These are phyloP conservation scores for Cassiopea xamachana DNA, from an alignment of 30 jellyfish, hydroid and myxozoan genomes.

Conservation along the genomic window DNA sequence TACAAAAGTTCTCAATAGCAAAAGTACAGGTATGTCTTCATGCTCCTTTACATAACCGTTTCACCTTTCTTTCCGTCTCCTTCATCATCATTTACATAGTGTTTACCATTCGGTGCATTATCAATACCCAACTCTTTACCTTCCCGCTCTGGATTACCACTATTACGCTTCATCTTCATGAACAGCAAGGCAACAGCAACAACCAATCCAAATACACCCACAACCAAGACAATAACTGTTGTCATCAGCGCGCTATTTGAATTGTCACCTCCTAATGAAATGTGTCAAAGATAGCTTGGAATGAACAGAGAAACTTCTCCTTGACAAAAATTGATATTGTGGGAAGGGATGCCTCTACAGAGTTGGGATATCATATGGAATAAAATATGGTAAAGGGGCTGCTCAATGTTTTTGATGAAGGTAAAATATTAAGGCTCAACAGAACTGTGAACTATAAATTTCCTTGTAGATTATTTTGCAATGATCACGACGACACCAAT, in stretches of 20 bases:
- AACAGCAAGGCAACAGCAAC: conserved; percentile 17
- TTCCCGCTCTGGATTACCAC: background rate
- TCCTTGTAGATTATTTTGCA: too few species aligned
- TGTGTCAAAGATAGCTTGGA: background rate
- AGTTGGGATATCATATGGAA: too few species aligned
- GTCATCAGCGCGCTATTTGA: background rate
- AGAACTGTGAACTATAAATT: too few species aligned
- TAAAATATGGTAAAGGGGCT: too few species aligned
- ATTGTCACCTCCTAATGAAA: background rate
- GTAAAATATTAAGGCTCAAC: too few species aligned
- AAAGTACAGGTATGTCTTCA: too few species aligned
- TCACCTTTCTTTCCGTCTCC: conserved; percentile 11
- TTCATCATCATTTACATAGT: conserved; percentile 17
- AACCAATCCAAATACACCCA: conserved; percentile 27
- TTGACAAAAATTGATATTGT: background rate
- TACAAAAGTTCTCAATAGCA: too few species aligned
- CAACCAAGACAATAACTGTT: conserved; percentile 32
- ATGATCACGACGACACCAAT: too few species aligned
- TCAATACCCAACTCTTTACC: conserved; percentile 34
- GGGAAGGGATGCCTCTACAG: too few species aligned
- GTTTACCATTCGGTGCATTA: conserved; percentile 28
- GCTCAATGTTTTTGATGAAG: too few species aligned
- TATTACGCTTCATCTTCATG: conserved; percentile 13
- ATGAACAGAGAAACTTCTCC: background rate
- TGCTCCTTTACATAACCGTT: background rate